Conservation (phyloP, 1,140 invertebrate species). For the Mylabris phalerata region DNA sequence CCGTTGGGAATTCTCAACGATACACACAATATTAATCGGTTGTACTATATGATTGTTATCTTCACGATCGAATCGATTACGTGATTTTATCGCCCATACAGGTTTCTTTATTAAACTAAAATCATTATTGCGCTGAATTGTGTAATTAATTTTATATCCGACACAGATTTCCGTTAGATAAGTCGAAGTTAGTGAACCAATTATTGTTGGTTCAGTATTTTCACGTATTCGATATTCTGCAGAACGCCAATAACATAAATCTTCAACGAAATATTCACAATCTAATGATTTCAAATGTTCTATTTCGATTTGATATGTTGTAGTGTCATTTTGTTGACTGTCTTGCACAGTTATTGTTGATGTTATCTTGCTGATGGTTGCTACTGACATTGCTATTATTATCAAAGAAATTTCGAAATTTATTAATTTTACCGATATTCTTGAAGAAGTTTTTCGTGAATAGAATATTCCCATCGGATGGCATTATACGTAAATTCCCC, state of each 20-base stretch:
- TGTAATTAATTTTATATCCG: slow-evolving; percentile 1
- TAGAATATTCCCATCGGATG: background rate
- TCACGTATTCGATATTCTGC: slow-evolving; percentile 26
- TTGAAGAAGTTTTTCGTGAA: slow-evolving; percentile 8
- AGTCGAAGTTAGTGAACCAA: slow-evolving; percentile 29
- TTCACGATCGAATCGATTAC: slow-evolving; percentile 13
- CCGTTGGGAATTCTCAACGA: slow-evolving; percentile 12
- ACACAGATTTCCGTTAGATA: slow-evolving; percentile 27
- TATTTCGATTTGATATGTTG: slow-evolving; percentile 23
- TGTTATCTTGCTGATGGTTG: slow-evolving; percentile 18
- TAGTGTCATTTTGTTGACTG: slow-evolving; percentile 17
- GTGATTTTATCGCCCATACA: background rate
- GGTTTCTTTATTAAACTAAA: too few species aligned
- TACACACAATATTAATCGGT: slow-evolving; percentile 7
- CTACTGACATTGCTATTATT: slow-evolving; percentile 9
- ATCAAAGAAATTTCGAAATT: slow-evolving; percentile 8
- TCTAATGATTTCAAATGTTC: slow-evolving; percentile 15
- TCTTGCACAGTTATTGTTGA: slow-evolving; percentile 21
- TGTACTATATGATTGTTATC: slow-evolving; percentile 7
- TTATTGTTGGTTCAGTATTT: slow-evolving; percentile 18
- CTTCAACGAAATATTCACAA: slow-evolving; percentile 26
- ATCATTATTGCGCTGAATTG: background rate
- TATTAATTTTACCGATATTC: slow-evolving; percentile 3
- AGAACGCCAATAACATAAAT: slow-evolving; percentile 32
- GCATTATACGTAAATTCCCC: background rate